These are phyloP conservation scores for Pseudorhombus dupliciocellatus DNA, from an alignment of 2,113 vertebrate genomes.

Conservation along the genomic window DNA sequence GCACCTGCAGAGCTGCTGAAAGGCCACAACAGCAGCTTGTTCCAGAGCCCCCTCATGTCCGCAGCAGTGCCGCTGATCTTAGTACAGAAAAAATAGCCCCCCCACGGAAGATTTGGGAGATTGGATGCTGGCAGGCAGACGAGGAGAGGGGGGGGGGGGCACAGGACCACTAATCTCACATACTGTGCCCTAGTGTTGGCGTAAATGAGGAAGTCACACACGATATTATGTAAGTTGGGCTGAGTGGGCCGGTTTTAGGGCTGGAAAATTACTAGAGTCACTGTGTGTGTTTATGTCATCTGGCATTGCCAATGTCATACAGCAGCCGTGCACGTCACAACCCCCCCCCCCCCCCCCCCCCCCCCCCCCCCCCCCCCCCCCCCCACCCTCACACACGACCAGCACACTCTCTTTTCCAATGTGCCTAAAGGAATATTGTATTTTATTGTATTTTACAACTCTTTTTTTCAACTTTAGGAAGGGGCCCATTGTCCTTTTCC, in stretches of 20 bases:
- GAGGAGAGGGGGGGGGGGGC: slow-evolving; percentile 8
- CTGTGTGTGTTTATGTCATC: slow-evolving; percentile 50
- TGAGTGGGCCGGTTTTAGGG: slow-evolving; percentile 44
- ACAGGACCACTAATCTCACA: slow-evolving; percentile 68
- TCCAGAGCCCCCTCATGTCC: slow-evolving; percentile 7
- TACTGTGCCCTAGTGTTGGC: slow-evolving; percentile 54
- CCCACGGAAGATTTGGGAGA: slow-evolving; percentile 24
- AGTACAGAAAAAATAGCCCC: slow-evolving; percentile 30
- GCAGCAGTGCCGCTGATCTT: slow-evolving; percentile 21
- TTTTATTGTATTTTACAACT: neutral
- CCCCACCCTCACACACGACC: no score
- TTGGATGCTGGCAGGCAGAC: neutral
- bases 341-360: neutral
- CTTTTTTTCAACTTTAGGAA: neutral
- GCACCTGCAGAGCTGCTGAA: slow-evolving; percentile 46
- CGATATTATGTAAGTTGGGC: slow-evolving; percentile 61
- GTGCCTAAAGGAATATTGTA: neutral
- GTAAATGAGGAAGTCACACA: slow-evolving; percentile 65
- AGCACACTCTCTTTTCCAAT: neutral
- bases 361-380: no score
- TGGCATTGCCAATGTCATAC: slow-evolving; percentile 21
- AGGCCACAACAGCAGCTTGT: slow-evolving; percentile 11
- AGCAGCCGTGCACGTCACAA: slow-evolving; percentile 3
- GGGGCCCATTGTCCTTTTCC: neutral
- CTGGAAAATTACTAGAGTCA: slow-evolving; percentile 72